Evolutionary conservation across 2,113 vertebrate species (phyloP).

Genomic region (Formicarius rufipectus): DNA sequence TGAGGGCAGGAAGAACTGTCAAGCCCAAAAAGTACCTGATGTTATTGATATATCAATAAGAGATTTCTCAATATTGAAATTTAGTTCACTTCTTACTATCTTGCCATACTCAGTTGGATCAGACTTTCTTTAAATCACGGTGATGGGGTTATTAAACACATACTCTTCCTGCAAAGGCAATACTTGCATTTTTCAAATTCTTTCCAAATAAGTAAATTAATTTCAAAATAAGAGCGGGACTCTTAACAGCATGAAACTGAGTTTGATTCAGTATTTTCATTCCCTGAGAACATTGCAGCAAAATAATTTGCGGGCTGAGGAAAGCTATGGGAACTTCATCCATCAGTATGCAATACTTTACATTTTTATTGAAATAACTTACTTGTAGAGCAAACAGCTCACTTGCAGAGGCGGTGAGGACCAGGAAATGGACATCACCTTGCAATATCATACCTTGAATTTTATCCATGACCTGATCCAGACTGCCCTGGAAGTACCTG

Average conservation of each 20-base stretch:
- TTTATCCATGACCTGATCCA: neutral
- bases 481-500: neutral
- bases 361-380: neutral
- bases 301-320: neutral
- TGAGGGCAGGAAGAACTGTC: neutral
- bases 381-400: neutral
- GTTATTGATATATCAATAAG: neutral
- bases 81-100: neutral
- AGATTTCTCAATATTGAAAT: neutral
- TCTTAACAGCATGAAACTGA: neutral
- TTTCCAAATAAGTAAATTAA: neutral
- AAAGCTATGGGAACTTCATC: neutral
- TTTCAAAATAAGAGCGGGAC: neutral
- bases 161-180: neutral
- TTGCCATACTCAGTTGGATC: neutral
- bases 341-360: neutral
- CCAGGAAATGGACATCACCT: neutral
- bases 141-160: rapidly evolving
- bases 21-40: neutral
- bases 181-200: neutral
- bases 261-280: neutral
- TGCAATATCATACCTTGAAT: neutral
- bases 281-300: neutral
- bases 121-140: neutral
- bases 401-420: neutral